These are phyloP conservation scores for Cyanocitta stelleri DNA, from an alignment of 2,113 vertebrate species.

Conservation along the genomic window DNA sequence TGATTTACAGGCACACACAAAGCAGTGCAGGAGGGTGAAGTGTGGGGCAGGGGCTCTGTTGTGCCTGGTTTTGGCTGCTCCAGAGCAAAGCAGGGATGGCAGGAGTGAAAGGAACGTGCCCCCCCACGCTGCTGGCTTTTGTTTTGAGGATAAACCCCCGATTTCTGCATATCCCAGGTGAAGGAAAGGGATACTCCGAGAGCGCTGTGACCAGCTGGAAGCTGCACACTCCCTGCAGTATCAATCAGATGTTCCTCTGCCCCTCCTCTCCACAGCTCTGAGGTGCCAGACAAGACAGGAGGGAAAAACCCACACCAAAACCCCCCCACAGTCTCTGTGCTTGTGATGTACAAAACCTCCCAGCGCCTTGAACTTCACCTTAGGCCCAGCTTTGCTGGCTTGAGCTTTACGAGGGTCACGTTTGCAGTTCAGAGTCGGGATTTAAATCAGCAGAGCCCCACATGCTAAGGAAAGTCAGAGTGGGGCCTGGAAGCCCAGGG, in stretches of 20 bases:
- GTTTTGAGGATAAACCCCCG: not conserved
- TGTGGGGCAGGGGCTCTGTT: rapidly evolving
- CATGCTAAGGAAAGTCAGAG: not conserved
- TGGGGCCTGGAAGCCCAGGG: not conserved
- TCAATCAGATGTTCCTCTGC: not conserved
- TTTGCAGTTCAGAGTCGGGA: not conserved
- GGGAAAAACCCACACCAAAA: not conserved
- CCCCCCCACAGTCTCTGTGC: not conserved
- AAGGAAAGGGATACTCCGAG: not conserved
- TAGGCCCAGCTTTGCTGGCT: not conserved
- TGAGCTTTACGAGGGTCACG: not conserved
- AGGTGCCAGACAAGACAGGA: constrained; percentile 2
- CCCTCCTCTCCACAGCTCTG: not conserved
- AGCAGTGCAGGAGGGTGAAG: not conserved
- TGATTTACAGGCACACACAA: not conserved
- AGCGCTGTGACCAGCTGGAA: not conserved
- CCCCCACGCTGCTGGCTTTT: not conserved
- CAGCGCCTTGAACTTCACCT: not conserved
- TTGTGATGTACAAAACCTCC: not conserved
- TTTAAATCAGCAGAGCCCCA: not conserved
- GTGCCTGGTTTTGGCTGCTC: not conserved
- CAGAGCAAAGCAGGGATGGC: not conserved
- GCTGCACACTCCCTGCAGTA: not conserved
- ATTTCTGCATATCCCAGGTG: not conserved
- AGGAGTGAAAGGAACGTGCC: not conserved